Base-by-base conservation (phyloP, 2,797 vertebrate species). In the Brachymystax lenok region DNA sequence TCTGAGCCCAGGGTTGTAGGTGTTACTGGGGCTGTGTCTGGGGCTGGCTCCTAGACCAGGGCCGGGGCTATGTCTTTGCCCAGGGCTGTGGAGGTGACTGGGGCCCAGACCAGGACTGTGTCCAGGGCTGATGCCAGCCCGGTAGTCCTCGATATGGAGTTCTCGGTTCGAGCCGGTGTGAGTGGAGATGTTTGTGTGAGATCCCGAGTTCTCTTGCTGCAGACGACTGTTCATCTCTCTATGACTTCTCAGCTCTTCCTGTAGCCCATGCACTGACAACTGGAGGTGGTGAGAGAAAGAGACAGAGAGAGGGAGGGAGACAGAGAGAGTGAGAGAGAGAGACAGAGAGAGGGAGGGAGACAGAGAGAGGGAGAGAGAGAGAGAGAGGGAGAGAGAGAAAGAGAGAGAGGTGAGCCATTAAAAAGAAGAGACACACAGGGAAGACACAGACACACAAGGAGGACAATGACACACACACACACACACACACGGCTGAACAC, bases 241-340 rank as follows among this genome's bases (percentile, higher is more conserved):
- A 92, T 98, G 97, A 67, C 96, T 96, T 80, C 95, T 92, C 76
- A 98, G 94, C 77, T 98, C 97, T 87, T 98, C 97, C 82, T 98
- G 97, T 79, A 98, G 95, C 73, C 97, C 97, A 87, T 97, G 96
- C 88, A 98, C 97, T 70, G 97, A 97, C 92, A 98, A 75, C 56
- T 97, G 97, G 86, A 97, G 93, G 81, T 98, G 96, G 95, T 97
- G 88, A 90, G 17, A 81, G 28, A 86, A 14, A 64, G 30, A 70
- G 30, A 17, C 1, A 2, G 2, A 19, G 5, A 40, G 17, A 10
- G 33, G 46, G 12, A 27, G 7, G 12, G 8, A 10, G 16, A 21
- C 0, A 28, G 12, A 17, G 12, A 10, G 5, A 19, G 12, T 3
- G 1, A 30, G 16, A 35, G 1, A 35, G 1, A 7, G 1, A 35